Evolutionary conservation across 2,888 invertebrate genomes (phyloP).

Genomic region (Omphaloscelis lunosa): DNA sequence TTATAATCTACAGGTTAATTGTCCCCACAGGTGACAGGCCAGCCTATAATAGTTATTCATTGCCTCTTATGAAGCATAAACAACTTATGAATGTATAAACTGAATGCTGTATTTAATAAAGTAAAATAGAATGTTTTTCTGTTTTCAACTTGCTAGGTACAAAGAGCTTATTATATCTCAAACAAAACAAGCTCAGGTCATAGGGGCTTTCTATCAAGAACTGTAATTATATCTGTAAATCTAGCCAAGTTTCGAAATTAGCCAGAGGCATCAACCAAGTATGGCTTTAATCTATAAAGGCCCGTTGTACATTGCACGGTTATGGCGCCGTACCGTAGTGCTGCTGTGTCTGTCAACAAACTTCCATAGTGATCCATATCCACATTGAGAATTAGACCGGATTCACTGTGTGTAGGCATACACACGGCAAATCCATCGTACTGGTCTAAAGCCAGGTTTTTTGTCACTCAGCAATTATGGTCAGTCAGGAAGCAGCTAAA

Average conservation of each 20-base stretch:
- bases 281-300: not conserved
- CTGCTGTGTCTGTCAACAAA: no score
- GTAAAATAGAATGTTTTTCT: conserved; percentile 21
- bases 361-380: no score
- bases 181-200: not conserved
- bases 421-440: no score
- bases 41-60: conserved; percentile 6
- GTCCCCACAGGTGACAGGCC: conserved; percentile 23
- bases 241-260: not conserved
- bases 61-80: conserved; percentile 11
- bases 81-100: conserved; percentile 4
- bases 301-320: no score
- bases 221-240: not conserved
- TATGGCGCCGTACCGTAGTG: no score
- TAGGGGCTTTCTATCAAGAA: not conserved
- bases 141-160: conserved; percentile 10
- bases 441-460: not conserved
- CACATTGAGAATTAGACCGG: no score
- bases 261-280: not conserved
- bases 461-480: not conserved
- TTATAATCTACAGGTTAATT: not conserved
- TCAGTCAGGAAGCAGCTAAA: not conserved
- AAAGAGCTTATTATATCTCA: not conserved
- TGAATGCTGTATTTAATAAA: not conserved
- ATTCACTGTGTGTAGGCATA: no score